Percentiles rank a stretch among this genome's conserved stretches.
Evolutionary conservation across 2,888 invertebrate genomes (phyloP).

Genomic region (Caenorhabditis angaria): DNA sequence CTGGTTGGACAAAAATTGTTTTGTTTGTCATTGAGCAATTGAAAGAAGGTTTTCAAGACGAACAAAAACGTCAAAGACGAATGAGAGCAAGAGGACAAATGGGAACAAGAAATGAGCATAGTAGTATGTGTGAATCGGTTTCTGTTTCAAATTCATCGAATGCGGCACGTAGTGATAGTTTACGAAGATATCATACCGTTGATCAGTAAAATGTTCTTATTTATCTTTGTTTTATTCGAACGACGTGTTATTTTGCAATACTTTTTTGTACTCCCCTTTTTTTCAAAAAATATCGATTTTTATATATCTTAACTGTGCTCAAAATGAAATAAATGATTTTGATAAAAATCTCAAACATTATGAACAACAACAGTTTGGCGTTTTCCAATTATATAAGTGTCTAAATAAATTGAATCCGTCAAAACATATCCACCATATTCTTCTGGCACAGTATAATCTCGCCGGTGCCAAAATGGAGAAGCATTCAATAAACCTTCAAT

Average conservation of each 20-base stretch:
- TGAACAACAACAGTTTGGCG: neutral
- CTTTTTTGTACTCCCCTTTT: neutral
- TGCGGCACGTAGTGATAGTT: neutral
- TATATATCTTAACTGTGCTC: neutral
- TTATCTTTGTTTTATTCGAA: neutral
- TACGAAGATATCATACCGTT: neutral
- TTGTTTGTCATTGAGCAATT: conserved; percentile 55
- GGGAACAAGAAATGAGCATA: too few relatives aligned
- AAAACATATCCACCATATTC: neutral
- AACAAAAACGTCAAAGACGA: conserved; percentile 46
- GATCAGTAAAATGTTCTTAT: neutral
- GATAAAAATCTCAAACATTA: neutral
- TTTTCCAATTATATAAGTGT: neutral
- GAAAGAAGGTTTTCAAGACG: conserved; percentile 57
- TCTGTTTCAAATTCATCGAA: too few relatives aligned
- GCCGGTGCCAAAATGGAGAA: neutral
- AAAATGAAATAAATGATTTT: neutral
- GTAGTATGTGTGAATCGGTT: too few relatives aligned
- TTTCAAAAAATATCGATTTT: neutral
- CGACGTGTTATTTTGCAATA: neutral
- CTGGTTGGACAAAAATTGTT: conserved; percentile 60
- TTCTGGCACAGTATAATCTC: neutral
- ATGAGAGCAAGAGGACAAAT: conserved; percentile 13
- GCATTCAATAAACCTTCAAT: neutral
- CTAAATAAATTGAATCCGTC: neutral